Percentiles rank a stretch among this genome's conserved stretches.
phyloP scores from a whole-genome alignment of 2,888 invertebrate species.

The Podabrus alpinus region DNA sequence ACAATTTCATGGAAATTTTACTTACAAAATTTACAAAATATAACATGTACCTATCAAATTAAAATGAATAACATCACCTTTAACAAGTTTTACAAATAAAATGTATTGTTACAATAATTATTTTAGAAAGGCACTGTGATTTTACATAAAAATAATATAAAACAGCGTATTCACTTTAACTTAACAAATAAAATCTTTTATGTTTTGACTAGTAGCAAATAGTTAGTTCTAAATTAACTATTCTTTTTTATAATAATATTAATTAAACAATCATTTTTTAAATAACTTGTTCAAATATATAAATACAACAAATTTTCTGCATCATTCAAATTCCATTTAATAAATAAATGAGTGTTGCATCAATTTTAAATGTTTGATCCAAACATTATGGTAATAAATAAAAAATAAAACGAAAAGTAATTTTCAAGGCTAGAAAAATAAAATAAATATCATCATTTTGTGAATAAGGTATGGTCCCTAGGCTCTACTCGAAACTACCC shows the following conservation, averaged over 20 bases:
- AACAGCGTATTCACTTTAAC: slow-evolving; percentile 20
- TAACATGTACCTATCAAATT: slow-evolving; percentile 14
- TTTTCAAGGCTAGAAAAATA: neutral
- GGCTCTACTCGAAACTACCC: slow-evolving; percentile 31
- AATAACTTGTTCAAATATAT: slow-evolving; percentile 20
- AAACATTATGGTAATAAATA: neutral
- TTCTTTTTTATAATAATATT: neutral
- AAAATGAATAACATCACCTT: slow-evolving; percentile 19
- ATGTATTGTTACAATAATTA: slow-evolving; percentile 31
- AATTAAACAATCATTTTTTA: slow-evolving; percentile 15
- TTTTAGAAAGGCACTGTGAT: slow-evolving; percentile 37
- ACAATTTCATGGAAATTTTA: slow-evolving; percentile 18
- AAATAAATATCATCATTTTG: slow-evolving; percentile 7
- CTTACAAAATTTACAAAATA: slow-evolving; percentile 26
- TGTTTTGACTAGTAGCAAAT: slow-evolving; percentile 33
- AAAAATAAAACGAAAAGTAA: neutral
- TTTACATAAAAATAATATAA: slow-evolving; percentile 20
- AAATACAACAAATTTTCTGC: slow-evolving; percentile 11
- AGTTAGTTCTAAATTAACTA: slow-evolving; percentile 22
- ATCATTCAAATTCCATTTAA: neutral
- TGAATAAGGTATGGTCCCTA: slow-evolving; percentile 37
- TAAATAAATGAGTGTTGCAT: neutral
- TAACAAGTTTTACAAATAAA: slow-evolving; percentile 35
- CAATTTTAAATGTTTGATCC: neutral
- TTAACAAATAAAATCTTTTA: slow-evolving; percentile 31